A percentile compares a stretch with the other conserved stretches of the same genome.
phyloP scores from a whole-genome alignment of 2,113 vertebrate species.

The Ovis canadensis region DNA sequence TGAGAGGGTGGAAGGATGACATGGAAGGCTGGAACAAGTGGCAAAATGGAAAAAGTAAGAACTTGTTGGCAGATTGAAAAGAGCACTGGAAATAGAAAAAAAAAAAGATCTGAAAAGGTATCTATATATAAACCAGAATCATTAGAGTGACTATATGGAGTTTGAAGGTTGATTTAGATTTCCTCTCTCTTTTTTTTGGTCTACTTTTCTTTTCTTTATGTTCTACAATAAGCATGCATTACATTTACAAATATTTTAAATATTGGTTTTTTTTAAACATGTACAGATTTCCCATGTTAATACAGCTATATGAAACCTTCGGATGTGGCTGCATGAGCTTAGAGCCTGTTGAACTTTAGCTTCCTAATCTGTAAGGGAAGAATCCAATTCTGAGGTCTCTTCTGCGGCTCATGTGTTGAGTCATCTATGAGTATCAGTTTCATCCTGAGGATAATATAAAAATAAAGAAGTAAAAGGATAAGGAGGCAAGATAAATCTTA shows the following conservation, averaged over 20 bases:
- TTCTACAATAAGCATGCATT: background rate
- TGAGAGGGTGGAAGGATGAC: background rate
- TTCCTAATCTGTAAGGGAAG: background rate
- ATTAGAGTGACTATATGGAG: background rate
- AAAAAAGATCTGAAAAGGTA: background rate
- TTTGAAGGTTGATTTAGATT: background rate
- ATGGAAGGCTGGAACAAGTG: background rate
- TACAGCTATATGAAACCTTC: background rate
- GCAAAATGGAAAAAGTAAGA: background rate
- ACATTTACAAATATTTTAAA: background rate
- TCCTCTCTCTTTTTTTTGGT: background rate
- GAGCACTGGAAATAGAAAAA: background rate
- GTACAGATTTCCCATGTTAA: background rate
- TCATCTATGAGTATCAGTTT: slow-evolving; percentile 13
- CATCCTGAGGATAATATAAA: slow-evolving; percentile 33
- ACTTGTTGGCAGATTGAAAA: slow-evolving; percentile 15
- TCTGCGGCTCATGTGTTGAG: background rate
- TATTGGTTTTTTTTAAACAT: background rate
- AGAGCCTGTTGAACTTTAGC: background rate
- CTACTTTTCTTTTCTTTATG: background rate
- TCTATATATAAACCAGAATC: background rate
- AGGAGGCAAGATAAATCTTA: background rate
- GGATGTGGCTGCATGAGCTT: background rate
- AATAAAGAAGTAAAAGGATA: slow-evolving; percentile 12
- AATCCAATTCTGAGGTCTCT: background rate